Evolutionary conservation across 1,140 invertebrate genomes (phyloP).

Genomic region (Propsilocerus akamusi): DNA sequence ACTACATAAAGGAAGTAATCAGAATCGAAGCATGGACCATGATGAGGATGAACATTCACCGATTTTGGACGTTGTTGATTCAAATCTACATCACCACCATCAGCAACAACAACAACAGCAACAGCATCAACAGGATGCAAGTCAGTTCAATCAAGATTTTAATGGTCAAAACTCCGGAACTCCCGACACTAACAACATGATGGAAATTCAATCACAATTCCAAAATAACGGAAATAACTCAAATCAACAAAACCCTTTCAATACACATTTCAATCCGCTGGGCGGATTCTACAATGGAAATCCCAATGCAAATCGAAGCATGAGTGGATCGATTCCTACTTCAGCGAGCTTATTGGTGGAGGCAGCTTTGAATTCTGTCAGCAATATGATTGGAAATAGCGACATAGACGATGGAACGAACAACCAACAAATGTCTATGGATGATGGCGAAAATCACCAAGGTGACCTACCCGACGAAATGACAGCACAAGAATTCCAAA

Average conservation of each 20-base stretch:
- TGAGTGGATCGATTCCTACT: slow-evolving; percentile 14
- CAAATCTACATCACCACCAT: slow-evolving; percentile 9
- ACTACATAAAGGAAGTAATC: slow-evolving; percentile 3
- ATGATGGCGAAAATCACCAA: background rate
- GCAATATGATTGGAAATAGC: slow-evolving; percentile 24
- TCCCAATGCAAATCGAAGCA: slow-evolving; percentile 12
- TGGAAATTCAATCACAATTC: slow-evolving; percentile 2
- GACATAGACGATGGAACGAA: slow-evolving; percentile 16
- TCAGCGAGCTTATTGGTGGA: slow-evolving; percentile 24
- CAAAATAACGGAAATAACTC: slow-evolving; percentile 6
- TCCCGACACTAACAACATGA: slow-evolving; percentile 3
- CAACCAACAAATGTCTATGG: background rate
- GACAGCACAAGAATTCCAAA: background rate
- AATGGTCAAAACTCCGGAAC: background rate
- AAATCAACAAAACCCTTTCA: slow-evolving; percentile 10
- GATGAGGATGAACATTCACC: slow-evolving; percentile 23
- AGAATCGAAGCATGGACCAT: slow-evolving; percentile 12
- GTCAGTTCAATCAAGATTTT: slow-evolving; percentile 4
- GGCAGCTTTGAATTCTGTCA: slow-evolving; percentile 23
- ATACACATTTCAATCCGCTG: background rate
- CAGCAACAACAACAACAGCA: slow-evolving; percentile 1
- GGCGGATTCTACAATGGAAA: slow-evolving; percentile 16
- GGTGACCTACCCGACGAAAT: background rate
- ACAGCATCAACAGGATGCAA: background rate
- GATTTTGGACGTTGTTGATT: slow-evolving; percentile 22